Conservation (phyloP, 2,113 vertebrate species). For the Philantomba maxwellii region DNA sequence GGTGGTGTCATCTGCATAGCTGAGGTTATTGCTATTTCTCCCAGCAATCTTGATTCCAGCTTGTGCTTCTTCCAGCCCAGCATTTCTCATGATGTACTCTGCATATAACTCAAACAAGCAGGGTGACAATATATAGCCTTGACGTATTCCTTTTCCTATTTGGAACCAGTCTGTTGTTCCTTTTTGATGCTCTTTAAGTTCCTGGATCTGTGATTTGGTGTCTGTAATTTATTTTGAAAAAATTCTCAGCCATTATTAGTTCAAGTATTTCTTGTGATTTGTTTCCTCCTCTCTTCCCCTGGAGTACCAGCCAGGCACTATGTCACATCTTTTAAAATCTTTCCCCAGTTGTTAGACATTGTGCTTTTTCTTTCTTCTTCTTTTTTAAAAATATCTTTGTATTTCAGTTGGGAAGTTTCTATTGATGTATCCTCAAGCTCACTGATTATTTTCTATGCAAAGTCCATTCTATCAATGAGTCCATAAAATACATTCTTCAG, state of each 20-base stretch:
- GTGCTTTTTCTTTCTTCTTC: background rate
- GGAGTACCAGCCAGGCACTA: background rate
- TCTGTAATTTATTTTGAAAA: background rate
- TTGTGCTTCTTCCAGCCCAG: too few species aligned
- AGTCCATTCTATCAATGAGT: background rate
- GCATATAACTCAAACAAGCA: too few species aligned
- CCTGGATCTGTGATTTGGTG: background rate
- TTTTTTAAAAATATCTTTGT: background rate
- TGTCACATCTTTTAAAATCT: background rate
- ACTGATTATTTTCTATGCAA: background rate
- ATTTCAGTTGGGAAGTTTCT: background rate
- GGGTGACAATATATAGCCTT: too few species aligned
- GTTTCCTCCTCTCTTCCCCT: background rate
- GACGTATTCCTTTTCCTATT: too few species aligned
- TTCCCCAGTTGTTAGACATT: background rate
- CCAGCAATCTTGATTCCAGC: accelerated
- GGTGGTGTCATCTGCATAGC: too few species aligned
- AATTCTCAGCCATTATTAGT: background rate
- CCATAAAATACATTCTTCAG: background rate
- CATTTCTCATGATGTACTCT: too few species aligned
- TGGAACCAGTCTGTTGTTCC: too few species aligned
- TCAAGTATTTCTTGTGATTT: background rate
- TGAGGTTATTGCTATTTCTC: too few species aligned
- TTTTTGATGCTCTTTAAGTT: background rate
- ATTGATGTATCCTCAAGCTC: background rate